Percentiles rank a stretch among this genome's conserved stretches.
Evolutionary conservation across 2,888 invertebrate species (phyloP).

Genomic region (Archips crataeganus): DNA sequence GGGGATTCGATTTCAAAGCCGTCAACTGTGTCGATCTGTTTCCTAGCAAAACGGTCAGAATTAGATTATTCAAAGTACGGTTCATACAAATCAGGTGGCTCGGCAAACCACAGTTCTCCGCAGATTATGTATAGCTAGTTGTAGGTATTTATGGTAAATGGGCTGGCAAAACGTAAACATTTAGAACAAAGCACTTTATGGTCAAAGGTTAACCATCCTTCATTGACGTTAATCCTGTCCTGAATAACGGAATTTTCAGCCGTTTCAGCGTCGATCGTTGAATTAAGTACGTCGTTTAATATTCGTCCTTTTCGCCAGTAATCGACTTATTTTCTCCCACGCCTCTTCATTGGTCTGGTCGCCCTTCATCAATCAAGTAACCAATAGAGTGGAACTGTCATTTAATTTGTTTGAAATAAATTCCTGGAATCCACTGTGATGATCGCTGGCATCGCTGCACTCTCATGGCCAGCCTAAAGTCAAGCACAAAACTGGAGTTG

Average conservation of each 20-base stretch:
- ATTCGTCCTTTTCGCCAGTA: constrained; percentile 11
- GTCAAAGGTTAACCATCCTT: constrained; percentile 3
- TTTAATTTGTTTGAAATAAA: too few species aligned
- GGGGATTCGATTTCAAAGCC: constrained; percentile 13
- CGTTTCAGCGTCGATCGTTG: constrained; percentile 1
- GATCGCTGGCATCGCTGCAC: too few species aligned
- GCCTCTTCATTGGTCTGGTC: constrained; percentile 14
- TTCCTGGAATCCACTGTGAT: too few species aligned
- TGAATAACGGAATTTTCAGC: constrained; percentile 7
- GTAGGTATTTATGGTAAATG: neutral
- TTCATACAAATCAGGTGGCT: neutral
- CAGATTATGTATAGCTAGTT: neutral
- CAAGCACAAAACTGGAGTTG: too few species aligned
- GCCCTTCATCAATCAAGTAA: neutral
- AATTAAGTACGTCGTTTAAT: constrained; percentile 19
- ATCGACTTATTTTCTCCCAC: constrained; percentile 16
- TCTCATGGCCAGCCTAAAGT: too few species aligned
- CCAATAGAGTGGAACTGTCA: too few species aligned
- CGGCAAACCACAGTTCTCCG: neutral
- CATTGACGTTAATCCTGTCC: constrained; percentile 7
- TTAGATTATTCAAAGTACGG: neutral
- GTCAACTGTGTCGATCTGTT: neutral
- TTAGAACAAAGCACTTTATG: neutral
- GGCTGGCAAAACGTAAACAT: neutral
- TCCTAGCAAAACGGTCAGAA: neutral